A percentile compares a stretch with the other conserved stretches of the same genome.
phyloP scores from a whole-genome alignment of 1,140 invertebrate species.

The Philopotamus ludificatus region DNA sequence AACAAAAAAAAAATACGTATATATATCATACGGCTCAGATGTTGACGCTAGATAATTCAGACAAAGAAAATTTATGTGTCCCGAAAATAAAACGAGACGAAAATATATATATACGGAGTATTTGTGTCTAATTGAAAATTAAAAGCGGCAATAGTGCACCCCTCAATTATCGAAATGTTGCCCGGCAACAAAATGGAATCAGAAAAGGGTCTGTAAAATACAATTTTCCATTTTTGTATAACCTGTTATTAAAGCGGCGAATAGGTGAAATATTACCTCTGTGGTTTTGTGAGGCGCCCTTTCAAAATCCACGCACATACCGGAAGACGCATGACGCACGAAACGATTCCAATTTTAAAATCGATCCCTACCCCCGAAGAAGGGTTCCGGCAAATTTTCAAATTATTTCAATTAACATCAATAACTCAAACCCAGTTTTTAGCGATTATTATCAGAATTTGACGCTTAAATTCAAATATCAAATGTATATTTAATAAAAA shows the following conservation, averaged over 20 bases:
- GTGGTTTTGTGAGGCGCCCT: constrained; percentile 1
- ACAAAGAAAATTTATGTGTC: neutral
- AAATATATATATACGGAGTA: neutral
- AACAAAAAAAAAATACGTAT: neutral
- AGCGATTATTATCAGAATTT: no score
- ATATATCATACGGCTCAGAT: no score
- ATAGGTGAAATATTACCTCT: constrained; percentile 4
- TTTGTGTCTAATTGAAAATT: constrained; percentile 1
- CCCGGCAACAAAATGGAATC: neutral
- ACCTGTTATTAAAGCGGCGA: constrained; percentile 7
- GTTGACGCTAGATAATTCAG: no score
- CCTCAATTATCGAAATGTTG: neutral
- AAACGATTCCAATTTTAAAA: neutral
- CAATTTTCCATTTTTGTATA: constrained; percentile 2
- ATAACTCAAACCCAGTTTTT: no score
- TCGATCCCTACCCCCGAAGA: neutral
- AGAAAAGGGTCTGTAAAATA: neutral
- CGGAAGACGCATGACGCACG: neutral
- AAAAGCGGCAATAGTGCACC: neutral
- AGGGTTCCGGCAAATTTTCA: no score
- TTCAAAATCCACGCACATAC: neutral
- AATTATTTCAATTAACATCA: no score
- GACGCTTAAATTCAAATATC: no score
- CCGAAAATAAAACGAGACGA: neutral
- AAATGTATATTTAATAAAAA: no score